These are phyloP conservation scores for Hepsetus odoe DNA, from an alignment of 2,113 vertebrate species.

Conservation along the genomic window DNA sequence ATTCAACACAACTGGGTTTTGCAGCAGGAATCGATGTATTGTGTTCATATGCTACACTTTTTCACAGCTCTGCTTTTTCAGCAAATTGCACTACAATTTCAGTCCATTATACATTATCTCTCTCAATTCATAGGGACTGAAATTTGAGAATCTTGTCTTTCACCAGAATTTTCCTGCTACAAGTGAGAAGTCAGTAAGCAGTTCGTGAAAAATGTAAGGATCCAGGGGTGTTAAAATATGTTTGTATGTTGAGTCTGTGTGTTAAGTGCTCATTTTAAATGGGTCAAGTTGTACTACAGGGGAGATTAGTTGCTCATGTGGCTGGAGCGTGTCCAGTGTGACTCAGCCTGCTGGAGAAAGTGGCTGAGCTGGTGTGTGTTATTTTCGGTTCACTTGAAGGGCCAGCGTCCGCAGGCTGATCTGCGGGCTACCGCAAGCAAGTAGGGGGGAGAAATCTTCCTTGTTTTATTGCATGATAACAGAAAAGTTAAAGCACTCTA, in stretches of 20 bases:
- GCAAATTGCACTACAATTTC: too few species aligned
- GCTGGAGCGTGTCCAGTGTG: not conserved
- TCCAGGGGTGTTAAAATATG: not conserved
- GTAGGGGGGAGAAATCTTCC: not conserved
- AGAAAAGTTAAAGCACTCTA: not conserved
- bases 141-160: too few species aligned
- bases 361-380: not conserved
- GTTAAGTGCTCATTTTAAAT: slow-evolving; percentile 4
- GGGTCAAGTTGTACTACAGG: not conserved
- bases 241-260: not conserved
- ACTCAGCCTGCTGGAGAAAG: not conserved
- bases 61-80: too few species aligned
- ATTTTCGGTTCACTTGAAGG: not conserved
- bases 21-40: too few species aligned
- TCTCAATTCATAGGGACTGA: too few species aligned
- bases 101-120: too few species aligned
- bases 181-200: too few species aligned
- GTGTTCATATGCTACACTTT: too few species aligned
- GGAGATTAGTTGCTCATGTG: not conserved
- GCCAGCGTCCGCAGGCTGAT: not conserved
- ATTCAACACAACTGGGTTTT: too few species aligned
- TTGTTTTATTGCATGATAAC: not conserved
- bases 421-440: not conserved
- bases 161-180: too few species aligned
- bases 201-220: not conserved